Conservation (phyloP, 2,888 invertebrate genomes). For the Stenolophus ochropezus region DNA sequence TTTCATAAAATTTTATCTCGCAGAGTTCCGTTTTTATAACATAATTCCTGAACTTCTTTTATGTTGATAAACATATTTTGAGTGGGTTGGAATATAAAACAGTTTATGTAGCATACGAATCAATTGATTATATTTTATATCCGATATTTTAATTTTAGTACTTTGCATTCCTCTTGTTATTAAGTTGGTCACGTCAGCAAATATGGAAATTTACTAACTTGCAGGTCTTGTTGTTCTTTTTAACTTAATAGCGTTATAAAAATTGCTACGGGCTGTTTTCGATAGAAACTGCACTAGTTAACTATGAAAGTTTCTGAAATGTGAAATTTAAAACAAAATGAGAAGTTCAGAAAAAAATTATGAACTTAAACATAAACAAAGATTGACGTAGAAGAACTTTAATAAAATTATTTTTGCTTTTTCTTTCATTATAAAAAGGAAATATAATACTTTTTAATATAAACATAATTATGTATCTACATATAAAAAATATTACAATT, state of each 20-base stretch:
- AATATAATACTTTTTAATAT: too few species aligned
- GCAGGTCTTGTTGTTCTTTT: neutral
- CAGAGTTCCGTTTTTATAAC: conserved; percentile 41
- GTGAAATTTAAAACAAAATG: neutral
- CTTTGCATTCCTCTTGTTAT: conserved; percentile 14
- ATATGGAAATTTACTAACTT: conserved; percentile 2
- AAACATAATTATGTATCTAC: too few species aligned
- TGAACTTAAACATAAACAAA: too few species aligned
- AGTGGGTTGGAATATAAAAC: conserved; percentile 24
- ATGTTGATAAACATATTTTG: conserved; percentile 40
- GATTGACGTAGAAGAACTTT: too few species aligned
- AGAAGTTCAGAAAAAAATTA: neutral
- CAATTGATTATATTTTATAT: conserved; percentile 41
- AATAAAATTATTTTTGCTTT: too few species aligned
- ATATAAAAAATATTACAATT: too few species aligned
- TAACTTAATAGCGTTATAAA: neutral
- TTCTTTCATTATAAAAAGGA: too few species aligned
- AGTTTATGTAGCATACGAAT: conserved; percentile 35
- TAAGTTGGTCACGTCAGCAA: conserved; percentile 8
- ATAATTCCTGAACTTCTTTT: conserved; percentile 44
- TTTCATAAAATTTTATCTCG: conserved; percentile 49
- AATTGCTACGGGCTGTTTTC: neutral
- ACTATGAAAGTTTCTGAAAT: neutral
- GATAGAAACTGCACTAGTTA: neutral
- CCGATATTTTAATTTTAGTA: conserved; percentile 34